These are phyloP conservation scores for Parambassis ranga DNA, from an alignment of 2,797 vertebrate genomes.

Conservation along the genomic window DNA sequence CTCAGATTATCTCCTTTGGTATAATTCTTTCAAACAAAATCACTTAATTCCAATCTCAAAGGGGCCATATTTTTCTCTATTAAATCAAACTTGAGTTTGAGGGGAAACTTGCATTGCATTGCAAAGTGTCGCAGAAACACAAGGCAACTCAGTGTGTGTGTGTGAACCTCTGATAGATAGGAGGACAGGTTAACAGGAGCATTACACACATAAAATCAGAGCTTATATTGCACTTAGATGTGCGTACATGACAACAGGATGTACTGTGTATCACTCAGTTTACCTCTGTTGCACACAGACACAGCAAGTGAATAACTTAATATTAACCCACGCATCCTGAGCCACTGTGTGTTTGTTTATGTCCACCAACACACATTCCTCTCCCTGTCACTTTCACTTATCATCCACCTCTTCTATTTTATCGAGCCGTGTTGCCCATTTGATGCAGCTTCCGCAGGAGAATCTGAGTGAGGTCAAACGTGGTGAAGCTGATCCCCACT, in stretches of 20 bases:
- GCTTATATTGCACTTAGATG: constrained; percentile 67
- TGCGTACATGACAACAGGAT: constrained; percentile 29
- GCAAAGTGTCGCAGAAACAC: constrained; percentile 21
- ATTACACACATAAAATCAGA: constrained; percentile 9
- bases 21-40: constrained; percentile 31
- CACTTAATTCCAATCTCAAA: constrained; percentile 24
- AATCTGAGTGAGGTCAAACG: constrained; percentile 95
- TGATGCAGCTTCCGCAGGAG: constrained; percentile 85
- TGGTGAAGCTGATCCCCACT: constrained; percentile 97
- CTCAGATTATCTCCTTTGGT: constrained; percentile 49
- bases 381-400: not conserved
- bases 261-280: constrained; percentile 7
- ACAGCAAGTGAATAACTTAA: constrained; percentile 17
- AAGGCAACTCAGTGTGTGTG: constrained; percentile 19
- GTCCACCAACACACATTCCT: not conserved
- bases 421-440: constrained; percentile 54
- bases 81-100: constrained; percentile 18
- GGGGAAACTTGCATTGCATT: constrained; percentile 19
- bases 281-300: constrained; percentile 7
- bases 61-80: not conserved
- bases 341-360: constrained; percentile 22
- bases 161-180: not conserved
- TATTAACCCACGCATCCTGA: constrained; percentile 29
- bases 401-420: constrained; percentile 5
- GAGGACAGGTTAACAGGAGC: constrained; percentile 9